A percentile compares a stretch with the other conserved stretches of the same genome.
Evolutionary conservation across 2,113 vertebrate species (phyloP).

Genomic region (Bos javanicus): DNA sequence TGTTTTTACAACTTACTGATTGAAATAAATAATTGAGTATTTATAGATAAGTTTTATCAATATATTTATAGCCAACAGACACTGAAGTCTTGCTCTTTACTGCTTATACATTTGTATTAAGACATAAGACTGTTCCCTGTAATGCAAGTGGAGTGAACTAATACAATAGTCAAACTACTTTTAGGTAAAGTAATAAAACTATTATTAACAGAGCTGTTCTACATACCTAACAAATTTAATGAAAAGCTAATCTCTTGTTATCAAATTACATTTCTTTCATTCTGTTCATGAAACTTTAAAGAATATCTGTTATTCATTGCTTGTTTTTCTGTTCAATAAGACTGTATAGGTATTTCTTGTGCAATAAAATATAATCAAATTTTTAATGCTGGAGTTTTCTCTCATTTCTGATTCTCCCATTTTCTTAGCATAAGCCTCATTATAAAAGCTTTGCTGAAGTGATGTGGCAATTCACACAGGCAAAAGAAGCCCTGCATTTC

Average conservation of each 20-base stretch:
- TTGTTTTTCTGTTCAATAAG: conserved; percentile 26
- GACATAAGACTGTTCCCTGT: neutral
- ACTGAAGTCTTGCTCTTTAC: neutral
- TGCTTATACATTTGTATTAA: neutral
- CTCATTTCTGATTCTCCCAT: conserved; percentile 34
- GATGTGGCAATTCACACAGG: neutral
- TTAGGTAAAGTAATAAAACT: neutral
- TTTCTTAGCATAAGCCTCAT: neutral
- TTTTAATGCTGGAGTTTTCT: conserved; percentile 35
- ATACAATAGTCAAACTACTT: neutral
- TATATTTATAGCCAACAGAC: neutral
- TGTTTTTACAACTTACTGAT: conserved; percentile 18
- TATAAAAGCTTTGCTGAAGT: neutral
- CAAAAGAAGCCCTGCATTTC: neutral
- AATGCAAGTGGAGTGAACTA: neutral
- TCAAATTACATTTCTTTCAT: neutral
- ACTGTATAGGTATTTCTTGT: neutral
- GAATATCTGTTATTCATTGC: neutral
- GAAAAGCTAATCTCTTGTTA: conserved; percentile 10
- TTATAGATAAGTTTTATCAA: neutral
- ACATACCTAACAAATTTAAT: neutral
- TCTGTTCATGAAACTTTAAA: neutral
- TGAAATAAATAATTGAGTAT: conserved; percentile 13
- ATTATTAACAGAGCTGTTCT: neutral
- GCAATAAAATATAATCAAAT: conserved; percentile 59